Conservation (phyloP, 1,140 invertebrate genomes). For the Heliconius congener region DNA sequence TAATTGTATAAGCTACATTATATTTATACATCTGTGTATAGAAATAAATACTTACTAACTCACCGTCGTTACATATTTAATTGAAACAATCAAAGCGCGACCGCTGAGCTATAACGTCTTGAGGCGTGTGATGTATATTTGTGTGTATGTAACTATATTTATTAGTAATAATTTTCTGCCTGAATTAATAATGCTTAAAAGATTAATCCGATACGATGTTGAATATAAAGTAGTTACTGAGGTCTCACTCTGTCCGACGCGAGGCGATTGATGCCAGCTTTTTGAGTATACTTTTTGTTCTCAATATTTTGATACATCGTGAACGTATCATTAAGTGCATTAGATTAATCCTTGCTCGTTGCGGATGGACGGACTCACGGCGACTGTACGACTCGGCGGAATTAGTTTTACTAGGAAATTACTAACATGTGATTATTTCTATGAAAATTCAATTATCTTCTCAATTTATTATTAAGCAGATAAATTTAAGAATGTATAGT, state of each 20-base stretch:
- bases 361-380: neutral
- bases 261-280: neutral
- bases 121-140: neutral
- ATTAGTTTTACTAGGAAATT: neutral
- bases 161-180: neutral
- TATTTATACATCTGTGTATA: no score
- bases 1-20: no score
- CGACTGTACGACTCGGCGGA: neutral
- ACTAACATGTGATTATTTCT: neutral
- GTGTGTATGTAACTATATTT: neutral
- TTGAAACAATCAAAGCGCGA: no score
- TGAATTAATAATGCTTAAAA: constrained; percentile 8
- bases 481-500: no score
- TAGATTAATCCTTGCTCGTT: constrained; percentile 5
- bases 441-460: no score
- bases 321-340: constrained; percentile 38
- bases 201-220: neutral
- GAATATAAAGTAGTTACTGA: constrained; percentile 5
- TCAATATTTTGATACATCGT: constrained; percentile 38
- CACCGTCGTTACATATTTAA: no score
- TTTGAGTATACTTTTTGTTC: constrained; percentile 29
- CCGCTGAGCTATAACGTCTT: neutral
- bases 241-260: neutral
- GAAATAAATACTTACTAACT: no score
- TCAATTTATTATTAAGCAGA: no score